Conservation (phyloP, 2,797 vertebrate genomes). For the Myotis vivesi region DNA sequence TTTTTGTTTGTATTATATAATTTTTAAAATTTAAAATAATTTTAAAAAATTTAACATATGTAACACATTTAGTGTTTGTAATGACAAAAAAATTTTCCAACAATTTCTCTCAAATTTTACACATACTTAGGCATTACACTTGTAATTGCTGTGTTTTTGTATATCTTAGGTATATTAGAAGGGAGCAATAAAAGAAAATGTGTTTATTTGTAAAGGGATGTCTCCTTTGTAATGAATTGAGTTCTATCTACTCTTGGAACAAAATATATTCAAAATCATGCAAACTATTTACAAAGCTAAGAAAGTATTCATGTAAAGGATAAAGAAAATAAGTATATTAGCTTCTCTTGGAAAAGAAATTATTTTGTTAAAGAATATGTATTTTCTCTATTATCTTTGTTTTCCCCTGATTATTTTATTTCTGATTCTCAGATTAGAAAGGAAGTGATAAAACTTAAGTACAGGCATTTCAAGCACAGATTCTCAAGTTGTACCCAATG, state of each 20-base stretch:
- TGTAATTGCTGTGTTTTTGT: background rate
- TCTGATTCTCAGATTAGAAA: background rate
- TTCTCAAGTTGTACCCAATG: background rate
- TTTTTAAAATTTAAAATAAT: background rate
- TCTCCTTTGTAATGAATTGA: background rate
- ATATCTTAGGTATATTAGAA: background rate
- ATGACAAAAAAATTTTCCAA: background rate
- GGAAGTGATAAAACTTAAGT: background rate
- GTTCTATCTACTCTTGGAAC: background rate
- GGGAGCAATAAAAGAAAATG: background rate
- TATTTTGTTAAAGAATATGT: background rate
- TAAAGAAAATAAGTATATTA: background rate
- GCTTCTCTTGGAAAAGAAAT: background rate
- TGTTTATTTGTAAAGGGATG: background rate
- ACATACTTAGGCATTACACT: background rate
- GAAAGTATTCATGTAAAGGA: background rate
- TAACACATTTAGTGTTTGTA: background rate
- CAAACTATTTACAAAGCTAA: background rate
- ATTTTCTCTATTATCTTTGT: background rate
- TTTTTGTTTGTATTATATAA: background rate
- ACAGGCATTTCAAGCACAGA: background rate
- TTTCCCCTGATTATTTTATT: background rate
- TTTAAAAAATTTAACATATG: background rate
- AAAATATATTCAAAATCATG: background rate
- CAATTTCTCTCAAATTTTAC: background rate